A percentile compares a stretch with the other conserved stretches of the same genome.
Conservation (phyloP, 2,888 invertebrate species). For the Eupithecia inturbata region DNA sequence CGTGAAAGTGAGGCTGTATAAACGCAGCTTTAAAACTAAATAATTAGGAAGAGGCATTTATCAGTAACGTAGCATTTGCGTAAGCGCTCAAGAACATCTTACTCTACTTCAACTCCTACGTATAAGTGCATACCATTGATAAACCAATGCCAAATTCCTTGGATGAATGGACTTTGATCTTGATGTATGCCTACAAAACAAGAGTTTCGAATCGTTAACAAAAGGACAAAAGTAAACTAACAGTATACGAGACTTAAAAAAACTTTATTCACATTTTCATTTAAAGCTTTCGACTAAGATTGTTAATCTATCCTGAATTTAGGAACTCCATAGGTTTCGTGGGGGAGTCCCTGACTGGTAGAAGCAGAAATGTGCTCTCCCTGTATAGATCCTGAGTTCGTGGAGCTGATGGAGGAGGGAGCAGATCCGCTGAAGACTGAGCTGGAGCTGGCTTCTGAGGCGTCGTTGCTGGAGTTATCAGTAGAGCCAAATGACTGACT, state of each 20-base stretch:
- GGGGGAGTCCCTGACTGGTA: conserved; percentile 75
- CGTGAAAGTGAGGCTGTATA: background rate
- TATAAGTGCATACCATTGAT: conserved; percentile 14
- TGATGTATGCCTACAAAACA: background rate
- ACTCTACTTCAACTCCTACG: conserved; percentile 8
- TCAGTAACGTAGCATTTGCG: conserved; percentile 52
- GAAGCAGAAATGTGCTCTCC: conserved; percentile 58
- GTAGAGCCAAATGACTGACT: conserved; percentile 23
- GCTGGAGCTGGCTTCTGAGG: conserved; percentile 18
- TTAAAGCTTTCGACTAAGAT: conserved; percentile 21
- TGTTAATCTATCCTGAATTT: conserved; percentile 60
- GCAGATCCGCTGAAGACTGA: conserved; percentile 39
- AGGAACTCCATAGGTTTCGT: conserved; percentile 74
- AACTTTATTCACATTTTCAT: conserved; percentile 35
- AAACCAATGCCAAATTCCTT: conserved; percentile 16
- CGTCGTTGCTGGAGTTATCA: conserved; percentile 10
- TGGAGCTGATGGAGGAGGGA: conserved; percentile 43
- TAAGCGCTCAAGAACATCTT: conserved; percentile 44
- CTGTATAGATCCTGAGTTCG: conserved; percentile 45
- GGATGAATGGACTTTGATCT: conserved; percentile 7
- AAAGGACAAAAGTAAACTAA: background rate
- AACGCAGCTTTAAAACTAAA: conserved; percentile 32
- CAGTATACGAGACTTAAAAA: conserved; percentile 8
- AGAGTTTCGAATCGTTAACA: background rate
- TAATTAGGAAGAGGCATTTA: conserved; percentile 50